Percentiles rank a stretch among this genome's conserved stretches.
Conservation (phyloP, 2,888 invertebrate species). For the Pilophorus perplexus region DNA sequence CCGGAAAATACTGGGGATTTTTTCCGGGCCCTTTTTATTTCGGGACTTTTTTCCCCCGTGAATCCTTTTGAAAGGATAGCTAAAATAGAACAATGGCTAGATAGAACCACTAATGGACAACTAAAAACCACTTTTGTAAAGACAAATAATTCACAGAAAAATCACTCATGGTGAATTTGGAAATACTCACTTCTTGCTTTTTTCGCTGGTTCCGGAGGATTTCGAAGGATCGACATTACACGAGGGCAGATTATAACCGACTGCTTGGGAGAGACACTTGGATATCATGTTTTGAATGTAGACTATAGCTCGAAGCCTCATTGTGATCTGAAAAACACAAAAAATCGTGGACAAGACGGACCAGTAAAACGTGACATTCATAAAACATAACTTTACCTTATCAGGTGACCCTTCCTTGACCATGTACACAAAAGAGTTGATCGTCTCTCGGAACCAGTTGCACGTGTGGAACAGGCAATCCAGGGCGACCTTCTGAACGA, state of each 20-base stretch:
- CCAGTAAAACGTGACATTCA: not conserved
- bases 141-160: too few relatives aligned
- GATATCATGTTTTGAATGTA: conserved; percentile 57
- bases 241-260: conserved; percentile 57
- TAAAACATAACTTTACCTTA: conserved; percentile 56
- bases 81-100: too few relatives aligned
- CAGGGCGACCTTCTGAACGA: conserved; percentile 57
- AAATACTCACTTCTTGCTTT: conserved; percentile 24
- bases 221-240: conserved; percentile 34
- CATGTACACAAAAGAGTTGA: conserved; percentile 71
- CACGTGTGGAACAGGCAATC: conserved; percentile 70
- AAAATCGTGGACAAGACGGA: not conserved
- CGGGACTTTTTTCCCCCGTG: too few relatives aligned
- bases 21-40: too few relatives aligned
- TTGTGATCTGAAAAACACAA: conserved; percentile 52
- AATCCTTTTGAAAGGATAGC: too few relatives aligned
- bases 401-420: conserved; percentile 57
- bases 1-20: too few relatives aligned
- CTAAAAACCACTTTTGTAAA: too few relatives aligned
- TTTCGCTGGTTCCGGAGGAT: not conserved
- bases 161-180: too few relatives aligned
- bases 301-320: conserved; percentile 57
- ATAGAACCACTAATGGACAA: too few relatives aligned
- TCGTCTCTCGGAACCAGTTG: conserved; percentile 77
- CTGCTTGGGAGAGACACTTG: conserved; percentile 53